Conservation (phyloP, 1,140 invertebrate genomes). For the Heliothis subflexa region DNA sequence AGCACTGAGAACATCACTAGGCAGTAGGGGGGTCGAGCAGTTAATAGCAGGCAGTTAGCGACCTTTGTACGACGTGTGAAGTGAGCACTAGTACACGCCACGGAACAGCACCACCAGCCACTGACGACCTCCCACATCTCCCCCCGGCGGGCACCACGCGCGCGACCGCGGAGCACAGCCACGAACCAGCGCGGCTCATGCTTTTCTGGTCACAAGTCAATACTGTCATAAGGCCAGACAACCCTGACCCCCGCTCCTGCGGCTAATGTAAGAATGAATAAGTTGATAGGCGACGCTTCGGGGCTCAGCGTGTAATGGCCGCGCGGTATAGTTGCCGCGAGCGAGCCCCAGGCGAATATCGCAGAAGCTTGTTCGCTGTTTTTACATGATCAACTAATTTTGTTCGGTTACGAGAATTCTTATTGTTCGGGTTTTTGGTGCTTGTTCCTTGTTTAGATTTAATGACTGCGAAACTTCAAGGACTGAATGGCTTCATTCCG, state of each 20-base stretch:
- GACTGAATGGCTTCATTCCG: neutral
- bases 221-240: slow-evolving; percentile 22
- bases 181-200: slow-evolving; percentile 50
- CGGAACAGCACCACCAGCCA: slow-evolving; percentile 50
- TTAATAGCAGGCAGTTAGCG: slow-evolving; percentile 85
- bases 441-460: neutral
- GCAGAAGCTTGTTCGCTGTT: slow-evolving; percentile 29
- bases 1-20: slow-evolving; percentile 67
- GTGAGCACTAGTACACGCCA: slow-evolving; percentile 77
- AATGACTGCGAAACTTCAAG: neutral
- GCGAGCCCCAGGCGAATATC: slow-evolving; percentile 30
- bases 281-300: slow-evolving; percentile 22
- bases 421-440: slow-evolving; percentile 5
- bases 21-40: slow-evolving; percentile 70
- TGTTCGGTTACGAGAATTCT: slow-evolving; percentile 9
- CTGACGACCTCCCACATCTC: slow-evolving; percentile 52
- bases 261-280: slow-evolving; percentile 17
- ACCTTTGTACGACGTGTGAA: slow-evolving; percentile 83
- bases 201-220: slow-evolving; percentile 51
- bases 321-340: slow-evolving; percentile 40
- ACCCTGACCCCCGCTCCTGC: slow-evolving; percentile 32
- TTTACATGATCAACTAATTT: slow-evolving; percentile 42
- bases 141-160: slow-evolving; percentile 32
- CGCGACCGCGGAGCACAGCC: slow-evolving; percentile 17
- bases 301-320: slow-evolving; percentile 49